phyloP scores from a whole-genome alignment of 2,113 vertebrate species.

The Tragelaphus scriptus region DNA sequence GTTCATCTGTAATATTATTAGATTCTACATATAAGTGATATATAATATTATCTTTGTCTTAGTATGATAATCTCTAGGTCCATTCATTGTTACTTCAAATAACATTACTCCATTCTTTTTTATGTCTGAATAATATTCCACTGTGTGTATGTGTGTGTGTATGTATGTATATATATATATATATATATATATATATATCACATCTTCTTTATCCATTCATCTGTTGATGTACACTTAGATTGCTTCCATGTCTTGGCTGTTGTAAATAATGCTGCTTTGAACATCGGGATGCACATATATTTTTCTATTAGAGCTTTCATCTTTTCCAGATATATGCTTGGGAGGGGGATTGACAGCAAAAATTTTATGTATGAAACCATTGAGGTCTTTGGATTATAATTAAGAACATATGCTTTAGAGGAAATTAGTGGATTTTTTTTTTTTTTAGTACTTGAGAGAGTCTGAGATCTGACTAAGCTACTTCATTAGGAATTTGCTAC shows the following conservation, averaged over 20 bases:
- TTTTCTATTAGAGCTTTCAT: neutral
- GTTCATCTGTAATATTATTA: neutral
- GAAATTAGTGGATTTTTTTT: neutral
- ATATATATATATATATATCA: neutral
- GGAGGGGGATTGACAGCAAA: neutral
- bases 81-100: neutral
- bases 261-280: neutral
- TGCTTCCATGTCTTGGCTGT: neutral
- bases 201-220: neutral
- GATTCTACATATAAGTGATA: neutral
- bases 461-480: neutral
- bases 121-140: neutral
- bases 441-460: neutral
- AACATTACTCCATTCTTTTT: neutral
- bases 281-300: neutral
- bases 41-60: neutral
- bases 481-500: neutral
- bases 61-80: neutral
- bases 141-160: neutral
- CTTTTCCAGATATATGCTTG: neutral
- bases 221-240: neutral
- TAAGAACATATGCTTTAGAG: neutral
- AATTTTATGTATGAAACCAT: neutral
- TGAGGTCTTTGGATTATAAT: neutral
- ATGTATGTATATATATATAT: accelerated